Evolutionary conservation across 2,113 vertebrate genomes (phyloP).

Genomic region (Synchiropus splendidus): DNA sequence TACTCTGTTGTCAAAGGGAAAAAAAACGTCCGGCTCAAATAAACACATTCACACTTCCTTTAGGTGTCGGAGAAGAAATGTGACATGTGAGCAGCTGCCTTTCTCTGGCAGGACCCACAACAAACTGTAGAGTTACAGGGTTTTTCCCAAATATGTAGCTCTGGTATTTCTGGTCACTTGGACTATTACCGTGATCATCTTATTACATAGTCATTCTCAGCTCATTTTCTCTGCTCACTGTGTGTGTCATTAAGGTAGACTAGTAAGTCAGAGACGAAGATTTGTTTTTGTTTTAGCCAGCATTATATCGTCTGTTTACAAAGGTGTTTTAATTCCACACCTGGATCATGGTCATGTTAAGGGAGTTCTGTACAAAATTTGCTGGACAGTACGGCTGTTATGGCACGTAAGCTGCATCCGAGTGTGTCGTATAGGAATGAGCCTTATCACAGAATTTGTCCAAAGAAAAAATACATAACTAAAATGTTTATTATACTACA

Average conservation of each 20-base stretch:
- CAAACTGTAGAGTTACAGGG: slow-evolving; percentile 42
- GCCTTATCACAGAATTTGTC: too few relatives aligned
- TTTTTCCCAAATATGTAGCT: slow-evolving; percentile 41
- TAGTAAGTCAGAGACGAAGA: neutral
- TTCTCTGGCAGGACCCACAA: slow-evolving; percentile 22
- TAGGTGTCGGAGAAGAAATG: slow-evolving; percentile 26
- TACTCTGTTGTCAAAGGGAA: slow-evolving; percentile 19
- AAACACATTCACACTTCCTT: slow-evolving; percentile 36
- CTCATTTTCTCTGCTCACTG: slow-evolving; percentile 19
- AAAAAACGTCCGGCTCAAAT: slow-evolving; percentile 24
- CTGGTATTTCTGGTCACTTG: slow-evolving; percentile 30
- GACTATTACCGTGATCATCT: slow-evolving; percentile 38
- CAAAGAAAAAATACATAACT: too few relatives aligned
- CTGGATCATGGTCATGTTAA: too few relatives aligned
- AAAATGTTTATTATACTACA: too few relatives aligned
- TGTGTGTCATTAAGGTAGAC: neutral
- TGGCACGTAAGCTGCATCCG: too few relatives aligned
- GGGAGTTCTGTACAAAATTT: too few relatives aligned
- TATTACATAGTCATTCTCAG: slow-evolving; percentile 24
- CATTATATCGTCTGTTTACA: too few relatives aligned
- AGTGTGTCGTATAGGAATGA: too few relatives aligned
- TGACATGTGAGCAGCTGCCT: slow-evolving; percentile 45
- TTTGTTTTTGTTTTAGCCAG: too few relatives aligned
- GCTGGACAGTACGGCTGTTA: too few relatives aligned
- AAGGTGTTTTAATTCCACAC: neutral